Evolutionary conservation across 2,888 invertebrate species (phyloP).

Genomic region (Laothoe populi): DNA sequence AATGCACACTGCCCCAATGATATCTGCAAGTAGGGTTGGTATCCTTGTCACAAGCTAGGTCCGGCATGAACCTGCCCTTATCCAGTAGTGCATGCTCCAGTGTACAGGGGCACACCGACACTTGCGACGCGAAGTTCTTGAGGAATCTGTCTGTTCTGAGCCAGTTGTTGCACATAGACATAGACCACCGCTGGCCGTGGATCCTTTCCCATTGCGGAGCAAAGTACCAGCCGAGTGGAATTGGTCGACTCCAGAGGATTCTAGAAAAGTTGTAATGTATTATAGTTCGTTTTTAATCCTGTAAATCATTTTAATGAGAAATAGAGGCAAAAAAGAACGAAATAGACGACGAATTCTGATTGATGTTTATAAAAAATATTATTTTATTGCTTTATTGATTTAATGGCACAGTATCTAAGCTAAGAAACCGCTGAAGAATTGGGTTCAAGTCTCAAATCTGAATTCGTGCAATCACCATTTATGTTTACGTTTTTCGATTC

Average conservation of each 20-base stretch:
- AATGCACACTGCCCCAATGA: constrained; percentile 95
- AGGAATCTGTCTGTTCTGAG: constrained; percentile 91
- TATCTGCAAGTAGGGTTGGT: constrained; percentile 94
- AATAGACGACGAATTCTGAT: too few relatives aligned
- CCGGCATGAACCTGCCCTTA: constrained; percentile 96
- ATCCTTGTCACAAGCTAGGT: constrained; percentile 95
- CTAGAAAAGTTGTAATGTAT: constrained; percentile 53
- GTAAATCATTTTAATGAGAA: too few relatives aligned
- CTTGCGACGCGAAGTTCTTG: constrained; percentile 93
- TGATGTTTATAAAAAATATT: constrained; percentile 31
- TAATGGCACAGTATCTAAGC: too few relatives aligned
- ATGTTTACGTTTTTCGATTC: too few relatives aligned
- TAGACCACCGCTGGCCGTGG: constrained; percentile 93
- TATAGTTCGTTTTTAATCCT: neutral
- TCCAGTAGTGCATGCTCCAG: constrained; percentile 95
- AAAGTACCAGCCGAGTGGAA: constrained; percentile 97
- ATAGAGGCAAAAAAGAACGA: too few relatives aligned
- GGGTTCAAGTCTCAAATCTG: too few relatives aligned
- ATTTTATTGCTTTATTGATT: too few relatives aligned
- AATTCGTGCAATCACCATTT: too few relatives aligned
- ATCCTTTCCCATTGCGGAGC: constrained; percentile 93
- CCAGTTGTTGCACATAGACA: constrained; percentile 95
- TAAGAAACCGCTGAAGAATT: too few relatives aligned
- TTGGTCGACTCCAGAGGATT: constrained; percentile 95
- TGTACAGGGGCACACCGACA: constrained; percentile 95